These are phyloP conservation scores for Nanorana parkeri DNA, from an alignment of 2,113 vertebrate species.

Conservation along the genomic window DNA sequence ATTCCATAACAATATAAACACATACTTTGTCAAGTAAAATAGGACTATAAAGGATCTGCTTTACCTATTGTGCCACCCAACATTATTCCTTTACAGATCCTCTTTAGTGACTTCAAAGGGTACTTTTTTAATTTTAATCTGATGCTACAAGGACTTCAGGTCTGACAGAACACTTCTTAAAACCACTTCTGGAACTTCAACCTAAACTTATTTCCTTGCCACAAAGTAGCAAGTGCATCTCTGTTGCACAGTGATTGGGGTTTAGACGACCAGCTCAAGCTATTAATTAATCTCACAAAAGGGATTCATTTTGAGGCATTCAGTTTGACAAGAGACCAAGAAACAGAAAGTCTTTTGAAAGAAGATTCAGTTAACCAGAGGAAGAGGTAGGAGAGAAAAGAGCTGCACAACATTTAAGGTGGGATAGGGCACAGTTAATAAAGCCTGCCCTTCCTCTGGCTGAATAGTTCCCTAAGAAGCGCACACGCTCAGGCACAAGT, in stretches of 20 bases:
- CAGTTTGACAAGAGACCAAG: constrained; percentile 92
- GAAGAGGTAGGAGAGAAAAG: constrained; percentile 88
- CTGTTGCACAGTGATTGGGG: constrained; percentile 85
- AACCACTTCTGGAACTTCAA: constrained; percentile 90
- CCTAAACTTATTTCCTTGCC: constrained; percentile 91
- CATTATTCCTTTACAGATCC: constrained; percentile 89
- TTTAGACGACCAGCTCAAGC: constrained; percentile 85
- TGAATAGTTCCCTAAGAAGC: constrained; percentile 87
- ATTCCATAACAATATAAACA: no score
- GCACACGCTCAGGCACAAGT: constrained; percentile 76
- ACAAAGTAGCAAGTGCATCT: constrained; percentile 97
- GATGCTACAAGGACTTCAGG: constrained; percentile 92
- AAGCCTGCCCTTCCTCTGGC: constrained; percentile 85
- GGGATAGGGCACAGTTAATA: constrained; percentile 89
- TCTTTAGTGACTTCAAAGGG: constrained; percentile 96
- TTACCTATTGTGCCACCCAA: constrained; percentile 82
- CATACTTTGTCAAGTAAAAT: no score
- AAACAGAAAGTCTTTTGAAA: constrained; percentile 91
- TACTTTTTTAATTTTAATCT: constrained; percentile 92
- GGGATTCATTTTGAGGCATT: constrained; percentile 97
- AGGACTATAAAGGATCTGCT: no score
- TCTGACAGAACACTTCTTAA: constrained; percentile 93
- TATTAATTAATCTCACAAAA: constrained; percentile 99
- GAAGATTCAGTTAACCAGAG: constrained; percentile 85
- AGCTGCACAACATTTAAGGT: constrained; percentile 80